A percentile compares a stretch with the other conserved stretches of the same genome.
Evolutionary conservation across 2,113 vertebrate genomes (phyloP).

Genomic region (Symphodus melops): DNA sequence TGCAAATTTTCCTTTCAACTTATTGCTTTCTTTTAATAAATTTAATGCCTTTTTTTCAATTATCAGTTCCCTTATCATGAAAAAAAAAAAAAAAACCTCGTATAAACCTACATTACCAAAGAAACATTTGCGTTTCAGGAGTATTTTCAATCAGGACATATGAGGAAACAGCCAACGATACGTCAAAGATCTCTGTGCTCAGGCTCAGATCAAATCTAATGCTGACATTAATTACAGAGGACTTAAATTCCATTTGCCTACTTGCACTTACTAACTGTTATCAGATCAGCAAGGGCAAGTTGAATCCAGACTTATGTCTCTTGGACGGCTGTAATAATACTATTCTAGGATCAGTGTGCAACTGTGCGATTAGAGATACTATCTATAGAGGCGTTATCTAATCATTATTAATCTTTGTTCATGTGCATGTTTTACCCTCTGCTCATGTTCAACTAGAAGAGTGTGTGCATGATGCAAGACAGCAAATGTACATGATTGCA

Average conservation of each 20-base stretch:
- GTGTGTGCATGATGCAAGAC: slow-evolving; percentile 9
- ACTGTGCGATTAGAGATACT: slow-evolving; percentile 61
- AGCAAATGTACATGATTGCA: slow-evolving; percentile 34
- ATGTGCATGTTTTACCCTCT: not conserved
- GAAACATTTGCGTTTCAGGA: slow-evolving; percentile 11
- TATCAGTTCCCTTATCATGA: slow-evolving; percentile 5
- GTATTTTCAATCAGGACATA: slow-evolving; percentile 19
- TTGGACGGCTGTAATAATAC: slow-evolving; percentile 68
- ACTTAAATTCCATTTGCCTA: slow-evolving; percentile 62
- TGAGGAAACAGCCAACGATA: slow-evolving; percentile 30
- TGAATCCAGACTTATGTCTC: slow-evolving; percentile 64
- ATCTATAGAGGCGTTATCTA: slow-evolving; percentile 63
- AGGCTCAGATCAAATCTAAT: slow-evolving; percentile 58
- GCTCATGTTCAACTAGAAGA: not conserved
- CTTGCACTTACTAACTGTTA: slow-evolving; percentile 65
- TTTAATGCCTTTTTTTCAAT: not conserved
- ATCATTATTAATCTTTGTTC: slow-evolving; percentile 46
- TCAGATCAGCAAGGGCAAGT: slow-evolving; percentile 65
- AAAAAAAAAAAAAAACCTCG: slow-evolving; percentile 23
- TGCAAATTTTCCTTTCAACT: slow-evolving; percentile 6
- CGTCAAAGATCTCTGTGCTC: slow-evolving; percentile 51
- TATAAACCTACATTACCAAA: slow-evolving; percentile 3
- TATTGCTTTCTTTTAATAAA: not conserved
- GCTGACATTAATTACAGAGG: slow-evolving; percentile 72
- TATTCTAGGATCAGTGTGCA: slow-evolving; percentile 68